A percentile compares a stretch with the other conserved stretches of the same genome.
phyloP scores from a whole-genome alignment of 2,888 invertebrate genomes.

The Sarcophaga carnaria region DNA sequence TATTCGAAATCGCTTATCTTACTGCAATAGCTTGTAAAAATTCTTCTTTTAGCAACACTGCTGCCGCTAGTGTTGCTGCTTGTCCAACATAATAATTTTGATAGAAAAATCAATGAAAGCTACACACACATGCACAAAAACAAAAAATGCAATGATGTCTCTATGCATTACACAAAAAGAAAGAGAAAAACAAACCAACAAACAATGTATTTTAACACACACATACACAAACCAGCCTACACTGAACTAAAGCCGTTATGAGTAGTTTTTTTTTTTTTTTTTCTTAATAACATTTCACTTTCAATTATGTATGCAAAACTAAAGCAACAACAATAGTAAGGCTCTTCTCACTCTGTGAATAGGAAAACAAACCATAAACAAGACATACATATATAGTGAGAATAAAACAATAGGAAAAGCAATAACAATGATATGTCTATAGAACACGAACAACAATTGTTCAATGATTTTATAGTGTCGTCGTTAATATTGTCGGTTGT shows the following conservation, averaged over 20 bases:
- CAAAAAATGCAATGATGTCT: neutral
- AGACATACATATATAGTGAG: neutral
- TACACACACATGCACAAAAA: neutral
- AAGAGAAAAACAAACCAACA: constrained; percentile 17
- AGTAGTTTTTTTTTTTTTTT: constrained; percentile 11
- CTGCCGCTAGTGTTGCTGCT: too few species aligned
- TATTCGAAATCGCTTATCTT: too few species aligned
- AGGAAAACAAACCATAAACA: too few species aligned
- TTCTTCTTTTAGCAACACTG: too few species aligned
- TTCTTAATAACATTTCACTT: constrained; percentile 59
- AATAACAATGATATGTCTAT: constrained; percentile 1
- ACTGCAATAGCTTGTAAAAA: too few species aligned
- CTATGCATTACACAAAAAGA: neutral
- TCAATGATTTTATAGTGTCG: constrained; percentile 28
- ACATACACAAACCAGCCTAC: too few species aligned
- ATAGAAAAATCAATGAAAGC: neutral
- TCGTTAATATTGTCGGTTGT: neutral
- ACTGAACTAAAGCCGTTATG: constrained; percentile 6
- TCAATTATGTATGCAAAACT: constrained; percentile 53
- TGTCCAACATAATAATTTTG: too few species aligned
- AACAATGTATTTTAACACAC: constrained; percentile 4
- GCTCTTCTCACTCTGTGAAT: neutral
- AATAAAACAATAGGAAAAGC: neutral
- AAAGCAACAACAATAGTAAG: constrained; percentile 12
- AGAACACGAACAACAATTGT: constrained; percentile 29